These are phyloP conservation scores for Clinocottus analis DNA, from an alignment of 2,113 vertebrate species.

Conservation along the genomic window DNA sequence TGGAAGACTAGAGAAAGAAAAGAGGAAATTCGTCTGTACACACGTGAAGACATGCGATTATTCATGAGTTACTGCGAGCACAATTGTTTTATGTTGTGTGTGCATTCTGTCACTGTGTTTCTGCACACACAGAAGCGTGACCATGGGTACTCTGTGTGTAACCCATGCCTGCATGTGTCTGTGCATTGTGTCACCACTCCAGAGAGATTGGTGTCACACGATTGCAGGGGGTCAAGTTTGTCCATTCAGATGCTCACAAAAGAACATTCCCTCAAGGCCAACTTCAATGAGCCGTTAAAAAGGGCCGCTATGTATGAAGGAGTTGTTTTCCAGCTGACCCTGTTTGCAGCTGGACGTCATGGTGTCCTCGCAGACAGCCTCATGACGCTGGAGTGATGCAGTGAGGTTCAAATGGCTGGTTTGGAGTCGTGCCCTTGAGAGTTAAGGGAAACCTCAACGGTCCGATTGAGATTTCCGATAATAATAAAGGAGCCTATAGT, in stretches of 20 bases:
- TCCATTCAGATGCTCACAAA: conserved; percentile 63
- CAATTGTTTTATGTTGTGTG: conserved; percentile 2
- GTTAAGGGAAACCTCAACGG: conserved; percentile 5
- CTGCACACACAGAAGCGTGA: background rate
- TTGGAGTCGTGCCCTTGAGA: conserved; percentile 21
- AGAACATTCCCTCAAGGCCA: conserved; percentile 48
- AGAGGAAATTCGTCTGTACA: background rate
- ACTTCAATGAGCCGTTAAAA: conserved; percentile 58
- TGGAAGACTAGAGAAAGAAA: conserved; percentile 18
- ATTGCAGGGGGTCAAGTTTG: conserved; percentile 59
- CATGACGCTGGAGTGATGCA: conserved; percentile 55
- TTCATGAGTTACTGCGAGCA: conserved; percentile 30
- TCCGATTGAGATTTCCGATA: background rate
- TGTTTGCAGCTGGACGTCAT: conserved; percentile 29
- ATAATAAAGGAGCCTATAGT: too few relatives aligned
- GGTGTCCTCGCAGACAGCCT: conserved; percentile 22
- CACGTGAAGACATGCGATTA: conserved; percentile 23
- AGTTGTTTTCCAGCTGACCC: conserved; percentile 65
- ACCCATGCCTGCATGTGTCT: background rate
- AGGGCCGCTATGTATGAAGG: conserved; percentile 44
- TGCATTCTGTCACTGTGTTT: background rate
- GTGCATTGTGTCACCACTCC: conserved; percentile 1
- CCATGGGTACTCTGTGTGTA: conserved; percentile 14
- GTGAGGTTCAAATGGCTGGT: conserved; percentile 28
- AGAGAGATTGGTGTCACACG: conserved; percentile 45